These are phyloP conservation scores for Pseudolaguvia tuberculata DNA, from an alignment of 2,113 vertebrate genomes.

Conservation along the genomic window DNA sequence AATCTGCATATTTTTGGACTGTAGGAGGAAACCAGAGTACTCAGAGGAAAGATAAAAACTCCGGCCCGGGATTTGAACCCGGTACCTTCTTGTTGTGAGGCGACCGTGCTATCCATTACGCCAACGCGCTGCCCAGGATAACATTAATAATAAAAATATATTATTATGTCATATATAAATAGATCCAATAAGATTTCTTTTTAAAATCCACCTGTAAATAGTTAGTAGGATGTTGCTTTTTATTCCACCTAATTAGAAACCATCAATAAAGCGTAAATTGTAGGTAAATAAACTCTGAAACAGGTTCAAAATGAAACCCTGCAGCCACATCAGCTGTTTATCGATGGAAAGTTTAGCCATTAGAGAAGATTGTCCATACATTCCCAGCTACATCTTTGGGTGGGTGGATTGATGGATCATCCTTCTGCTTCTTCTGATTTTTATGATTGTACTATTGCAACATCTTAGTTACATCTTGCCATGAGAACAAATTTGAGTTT, in stretches of 20 bases:
- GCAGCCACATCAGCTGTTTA: not conserved
- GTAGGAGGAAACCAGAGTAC: too few relatives aligned
- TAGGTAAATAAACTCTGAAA: not conserved
- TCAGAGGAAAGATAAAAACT: too few relatives aligned
- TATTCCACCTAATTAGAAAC: not conserved
- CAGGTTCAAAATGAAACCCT: not conserved
- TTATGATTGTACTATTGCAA: slow-evolving; percentile 6
- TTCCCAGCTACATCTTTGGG: not conserved
- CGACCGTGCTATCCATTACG: too few relatives aligned
- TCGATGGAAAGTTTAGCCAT: too few relatives aligned
- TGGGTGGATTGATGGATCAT: slow-evolving; percentile 1
- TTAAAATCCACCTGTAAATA: not conserved
- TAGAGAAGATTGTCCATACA: too few relatives aligned
- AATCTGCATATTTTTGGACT: too few relatives aligned
- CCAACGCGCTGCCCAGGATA: too few relatives aligned
- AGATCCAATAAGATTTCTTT: too few relatives aligned
- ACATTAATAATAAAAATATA: too few relatives aligned
- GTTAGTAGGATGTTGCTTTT: not conserved
- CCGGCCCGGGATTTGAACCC: too few relatives aligned
- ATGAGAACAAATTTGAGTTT: slow-evolving; percentile 15
- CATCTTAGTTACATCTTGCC: slow-evolving; percentile 25
- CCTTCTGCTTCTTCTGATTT: not conserved
- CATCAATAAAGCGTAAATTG: not conserved
- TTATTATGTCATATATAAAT: too few relatives aligned
- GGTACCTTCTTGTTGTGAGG: too few relatives aligned